Base-by-base conservation (phyloP, 2,888 invertebrate species). In the Diaphora mendica region DNA sequence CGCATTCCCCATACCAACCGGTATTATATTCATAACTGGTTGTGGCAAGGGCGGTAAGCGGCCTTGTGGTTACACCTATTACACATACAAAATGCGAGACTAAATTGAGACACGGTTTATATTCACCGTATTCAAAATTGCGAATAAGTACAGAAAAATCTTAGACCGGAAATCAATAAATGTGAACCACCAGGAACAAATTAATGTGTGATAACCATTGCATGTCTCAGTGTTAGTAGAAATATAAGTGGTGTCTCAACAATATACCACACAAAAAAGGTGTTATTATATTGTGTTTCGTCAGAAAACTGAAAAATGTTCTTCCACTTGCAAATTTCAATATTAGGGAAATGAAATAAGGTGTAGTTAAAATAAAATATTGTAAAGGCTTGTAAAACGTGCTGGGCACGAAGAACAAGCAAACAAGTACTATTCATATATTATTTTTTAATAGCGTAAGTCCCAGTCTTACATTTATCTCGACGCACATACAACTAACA, bases 51-150 rank as follows among this genome's bases (percentile, higher is more conserved):
- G 83, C 85, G 76, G 51, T 72, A 66, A 30, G 59, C 83, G 83
- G 64, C 83, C 83, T 83, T 84, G 85, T 76, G 64, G 74, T 82
- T n/a, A 79, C 78, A 77, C 80, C 77, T 77, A 74, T 76, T 82
- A 79, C 77, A 76, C 79, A 78, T 77, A 74, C 75, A 76, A 81
- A 80, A 83, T 76, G 62, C 42, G 79, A 82, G 71, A 78, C 70
- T 26, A 30, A 64, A 59, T 30, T 74, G 69, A 72, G 82, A 79
- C 75, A 77, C 74, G 13, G 20, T 74, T 75, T 68, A 77, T 84
- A 83, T 83, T 79, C 78, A 81, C 76, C 72, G 33, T 30, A 51
- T 51, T 64, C 26, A 64, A 71, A 65, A 55, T 65, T 39, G 51
- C 35, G 8, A 17, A 13, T 8, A 69, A 7, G 15, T 64, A 33